Base-by-base conservation (phyloP, 2,113 vertebrate genomes). In the Cervus canadensis region DNA sequence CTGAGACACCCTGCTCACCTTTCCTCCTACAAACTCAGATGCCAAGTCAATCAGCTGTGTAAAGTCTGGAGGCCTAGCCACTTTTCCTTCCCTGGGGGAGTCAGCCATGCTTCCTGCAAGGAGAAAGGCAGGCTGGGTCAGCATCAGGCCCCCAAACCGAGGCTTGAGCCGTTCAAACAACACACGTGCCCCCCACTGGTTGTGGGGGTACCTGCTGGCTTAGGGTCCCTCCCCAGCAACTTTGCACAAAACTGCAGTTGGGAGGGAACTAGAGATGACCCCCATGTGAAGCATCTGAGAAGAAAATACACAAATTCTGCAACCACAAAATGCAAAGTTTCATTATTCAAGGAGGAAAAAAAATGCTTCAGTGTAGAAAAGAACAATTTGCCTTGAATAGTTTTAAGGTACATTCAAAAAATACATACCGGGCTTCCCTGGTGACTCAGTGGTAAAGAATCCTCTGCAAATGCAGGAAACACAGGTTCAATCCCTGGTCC, bases 1-100 rank as follows among this genome's bases (percentile, higher is more conserved):
- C 15, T 7, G 33, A 36, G 52, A 45, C 16, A 3, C 28, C 30
- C 33, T 74, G 15, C 87, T 98, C 82, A 97, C 92, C 97, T 97
- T 97, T 95, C 98, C 97, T 83, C 98, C 95, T 40, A 67, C 90
- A 3, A 84, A 48, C 96, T 98, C 96, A 40, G 95, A 97, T 3
- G 86, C 94, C 96, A 98, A 79, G 67, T 98, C 96, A n/a, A 94
- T 98, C 90, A 98, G 62, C 91, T 98, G 95, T 0, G 89, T 56
- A 83, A 98, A 98, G 15, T 97, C 91, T 40, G 93, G 98, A 25
- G 96, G 87, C 87, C 88, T n/a, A 16, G 89, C 71, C 54, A 2
- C 2, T 17, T 94, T 95, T n/a, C 97, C 91, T 84, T 93, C 97
- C 96, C 90, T 95, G 4, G 94, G 52, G 15, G 33, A 48, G 89